These are phyloP conservation scores for Urocitellus parryii DNA, from an alignment of 2,113 vertebrate species.

Conservation along the genomic window DNA sequence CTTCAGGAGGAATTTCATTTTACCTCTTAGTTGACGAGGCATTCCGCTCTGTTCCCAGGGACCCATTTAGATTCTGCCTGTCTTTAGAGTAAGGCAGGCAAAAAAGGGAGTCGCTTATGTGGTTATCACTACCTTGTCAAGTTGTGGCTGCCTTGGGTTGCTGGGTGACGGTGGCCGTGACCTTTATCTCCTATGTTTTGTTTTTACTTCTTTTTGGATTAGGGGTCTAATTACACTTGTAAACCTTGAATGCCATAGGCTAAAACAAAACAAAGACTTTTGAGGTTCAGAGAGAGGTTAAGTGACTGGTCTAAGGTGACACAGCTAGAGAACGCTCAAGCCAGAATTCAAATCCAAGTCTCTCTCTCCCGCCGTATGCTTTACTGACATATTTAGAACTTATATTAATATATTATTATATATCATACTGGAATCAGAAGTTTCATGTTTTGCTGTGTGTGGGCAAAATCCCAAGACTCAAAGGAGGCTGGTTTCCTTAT, in stretches of 20 bases:
- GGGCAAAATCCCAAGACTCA: background rate
- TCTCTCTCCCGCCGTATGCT: background rate
- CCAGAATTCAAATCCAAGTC: background rate
- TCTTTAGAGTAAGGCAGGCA: background rate
- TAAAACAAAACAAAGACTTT: background rate
- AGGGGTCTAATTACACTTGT: background rate
- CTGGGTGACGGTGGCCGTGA: background rate
- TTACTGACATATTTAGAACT: constrained; percentile 27
- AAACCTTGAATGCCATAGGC: background rate
- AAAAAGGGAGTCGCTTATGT: background rate
- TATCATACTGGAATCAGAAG: background rate
- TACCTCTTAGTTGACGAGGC: background rate
- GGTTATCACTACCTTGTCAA: background rate
- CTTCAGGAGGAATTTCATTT: constrained; percentile 22
- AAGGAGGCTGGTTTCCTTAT: background rate
- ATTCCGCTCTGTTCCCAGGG: constrained; percentile 4
- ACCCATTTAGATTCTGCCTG: background rate
- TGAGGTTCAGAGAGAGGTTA: background rate
- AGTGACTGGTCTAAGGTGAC: background rate
- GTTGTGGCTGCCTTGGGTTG: background rate
- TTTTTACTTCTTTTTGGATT: background rate
- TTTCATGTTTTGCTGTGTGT: background rate
- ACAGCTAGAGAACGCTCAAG: background rate
- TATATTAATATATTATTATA: background rate
- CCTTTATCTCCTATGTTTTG: background rate